These are phyloP conservation scores for Jaculus jaculus DNA, from an alignment of 2,113 vertebrate genomes.

Conservation along the genomic window DNA sequence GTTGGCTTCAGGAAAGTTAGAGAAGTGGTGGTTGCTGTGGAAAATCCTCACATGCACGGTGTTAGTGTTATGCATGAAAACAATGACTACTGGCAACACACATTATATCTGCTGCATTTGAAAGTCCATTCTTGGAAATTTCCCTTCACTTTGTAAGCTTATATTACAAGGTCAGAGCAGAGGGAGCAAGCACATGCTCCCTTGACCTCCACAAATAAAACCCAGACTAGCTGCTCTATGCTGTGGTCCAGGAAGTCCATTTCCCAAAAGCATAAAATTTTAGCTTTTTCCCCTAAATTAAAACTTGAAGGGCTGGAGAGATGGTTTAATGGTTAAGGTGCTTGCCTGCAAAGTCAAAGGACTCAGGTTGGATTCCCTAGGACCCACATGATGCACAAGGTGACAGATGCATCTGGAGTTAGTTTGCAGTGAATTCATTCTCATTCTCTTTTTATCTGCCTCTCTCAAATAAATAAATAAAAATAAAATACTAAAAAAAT, in stretches of 20 bases:
- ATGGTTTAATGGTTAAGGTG: no score
- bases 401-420: no score
- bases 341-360: no score
- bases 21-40: neutral
- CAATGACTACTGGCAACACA: neutral
- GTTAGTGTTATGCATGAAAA: neutral
- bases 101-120: neutral
- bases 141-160: constrained; percentile 10
- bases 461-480: no score
- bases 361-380: no score
- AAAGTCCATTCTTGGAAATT: neutral
- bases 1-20: neutral
- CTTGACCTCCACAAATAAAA: neutral
- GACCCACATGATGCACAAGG: no score
- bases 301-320: neutral
- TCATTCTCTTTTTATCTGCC: no score
- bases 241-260: neutral
- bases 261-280: neutral
- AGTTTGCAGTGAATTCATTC: no score
- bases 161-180: neutral
- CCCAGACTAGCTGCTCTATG: neutral
- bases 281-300: neutral
- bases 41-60: neutral
- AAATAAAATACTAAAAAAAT: no score
- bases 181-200: neutral